phyloP scores from a whole-genome alignment of 1,140 invertebrate genomes.

The Andricus grossulariae region DNA sequence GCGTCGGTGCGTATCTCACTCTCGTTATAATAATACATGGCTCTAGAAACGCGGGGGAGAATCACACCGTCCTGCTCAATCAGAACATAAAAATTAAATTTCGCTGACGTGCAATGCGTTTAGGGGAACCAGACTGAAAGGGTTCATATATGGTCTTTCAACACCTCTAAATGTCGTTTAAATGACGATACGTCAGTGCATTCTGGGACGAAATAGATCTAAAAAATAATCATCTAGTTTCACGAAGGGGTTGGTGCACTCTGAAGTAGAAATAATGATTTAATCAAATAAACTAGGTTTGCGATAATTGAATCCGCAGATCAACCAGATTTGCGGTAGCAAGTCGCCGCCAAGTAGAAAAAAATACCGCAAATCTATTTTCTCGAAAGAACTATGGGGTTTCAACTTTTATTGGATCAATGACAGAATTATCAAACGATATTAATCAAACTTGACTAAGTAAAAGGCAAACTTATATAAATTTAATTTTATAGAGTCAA shows the following conservation, averaged over 20 bases:
- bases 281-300: background rate
- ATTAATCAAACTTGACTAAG: too few relatives aligned
- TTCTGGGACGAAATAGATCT: background rate
- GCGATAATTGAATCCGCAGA: too few relatives aligned
- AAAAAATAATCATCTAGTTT: background rate
- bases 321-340: too few relatives aligned
- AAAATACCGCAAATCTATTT: too few relatives aligned
- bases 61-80: conserved; percentile 10
- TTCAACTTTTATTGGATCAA: too few relatives aligned
- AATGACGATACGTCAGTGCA: background rate
- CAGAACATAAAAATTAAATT: conserved; percentile 24
- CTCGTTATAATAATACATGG: conserved; percentile 14
- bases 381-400: too few relatives aligned
- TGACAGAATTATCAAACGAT: too few relatives aligned
- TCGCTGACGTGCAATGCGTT: conserved; percentile 1
- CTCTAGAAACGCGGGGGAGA: background rate
- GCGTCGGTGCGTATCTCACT: conserved; percentile 21
- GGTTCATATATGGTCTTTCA: background rate
- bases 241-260: background rate
- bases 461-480: too few relatives aligned
- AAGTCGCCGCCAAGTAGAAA: too few relatives aligned
- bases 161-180: background rate
- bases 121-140: background rate
- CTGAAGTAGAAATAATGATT: background rate
- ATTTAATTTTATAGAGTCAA: too few relatives aligned